Evolutionary conservation across 2,797 vertebrate species (phyloP).

Genomic region (Oreochromis mossambicus): DNA sequence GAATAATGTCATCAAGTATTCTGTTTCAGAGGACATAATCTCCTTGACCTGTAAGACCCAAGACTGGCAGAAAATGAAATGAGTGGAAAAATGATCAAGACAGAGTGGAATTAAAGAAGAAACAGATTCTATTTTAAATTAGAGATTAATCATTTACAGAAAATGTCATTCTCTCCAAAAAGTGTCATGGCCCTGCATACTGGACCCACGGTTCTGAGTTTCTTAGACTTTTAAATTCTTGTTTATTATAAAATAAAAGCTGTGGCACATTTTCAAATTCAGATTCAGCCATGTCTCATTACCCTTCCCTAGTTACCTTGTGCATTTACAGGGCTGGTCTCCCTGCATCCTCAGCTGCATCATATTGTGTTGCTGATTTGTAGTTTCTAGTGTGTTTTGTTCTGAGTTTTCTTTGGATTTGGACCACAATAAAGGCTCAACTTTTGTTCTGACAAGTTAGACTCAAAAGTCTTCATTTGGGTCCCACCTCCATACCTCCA

Average conservation of each 20-base stretch:
- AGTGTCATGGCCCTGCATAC: not conserved
- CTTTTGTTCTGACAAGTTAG: not conserved
- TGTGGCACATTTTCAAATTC: not conserved
- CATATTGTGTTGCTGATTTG: not conserved
- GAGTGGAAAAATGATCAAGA: not conserved
- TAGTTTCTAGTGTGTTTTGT: not conserved
- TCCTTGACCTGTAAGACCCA: constrained; percentile 14
- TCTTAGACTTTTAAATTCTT: not conserved
- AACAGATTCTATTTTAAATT: not conserved
- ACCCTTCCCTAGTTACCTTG: not conserved
- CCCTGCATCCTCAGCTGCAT: not conserved
- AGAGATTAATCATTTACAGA: not conserved
- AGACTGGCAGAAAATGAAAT: not conserved
- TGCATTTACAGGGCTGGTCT: not conserved
- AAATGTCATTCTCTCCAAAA: not conserved
- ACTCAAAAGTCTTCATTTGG: not conserved
- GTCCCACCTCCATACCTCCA: not conserved
- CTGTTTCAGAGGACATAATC: not conserved
- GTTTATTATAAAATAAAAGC: not conserved
- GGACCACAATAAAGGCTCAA: not conserved
- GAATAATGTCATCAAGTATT: constrained; percentile 5
- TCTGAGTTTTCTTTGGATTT: not conserved
- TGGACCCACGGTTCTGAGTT: not conserved
- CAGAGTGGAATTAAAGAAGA: not conserved
- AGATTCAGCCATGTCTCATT: not conserved